Evolutionary conservation across 2,113 vertebrate genomes (phyloP), one percentile per base, ranked within the genome.

Genomic region (Hemichromis elongatus): DNA sequence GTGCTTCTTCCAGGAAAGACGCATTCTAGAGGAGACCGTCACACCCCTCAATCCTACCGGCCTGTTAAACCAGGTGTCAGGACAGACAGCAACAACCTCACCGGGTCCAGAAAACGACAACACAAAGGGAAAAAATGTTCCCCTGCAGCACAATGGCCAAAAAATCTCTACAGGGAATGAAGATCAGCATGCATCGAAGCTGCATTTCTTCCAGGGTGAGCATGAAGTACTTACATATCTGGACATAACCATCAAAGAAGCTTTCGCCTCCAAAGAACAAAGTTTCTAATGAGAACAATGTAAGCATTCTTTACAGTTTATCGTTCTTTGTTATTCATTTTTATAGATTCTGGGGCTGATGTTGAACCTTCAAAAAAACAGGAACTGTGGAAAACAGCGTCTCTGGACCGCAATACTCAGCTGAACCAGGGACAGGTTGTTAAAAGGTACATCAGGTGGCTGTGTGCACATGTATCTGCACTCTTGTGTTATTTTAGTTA

Each of bases 11-110:
- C 85, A 99, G 99, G 99, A 99, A 82, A 96, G 96, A 47, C 97
- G 96, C 82, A 99, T 99, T 89, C 96, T 99, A 61, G 98, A 99
- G 89, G 99, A 99, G 94, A 99, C 98, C 0, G 96, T 97, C 30
- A 93, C 97, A 45, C 97, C 97, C 1, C 96, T 99, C 87, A 96
- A 61, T 45, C 90, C 92, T 10, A 77, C 88, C 2, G 16, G 84
- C 6, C 50, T 93, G 59, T 55, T 96, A 61, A 88, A 86, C 33
- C 86, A 90, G 83, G 91, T 87, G 80, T 9, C 85, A 6, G 84
- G n/a, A 26, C 87, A 92, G 61, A 86, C 83, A 16, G 84, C 24
- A 37, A 55, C 13, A 1, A 45, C 45, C 30, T n/a, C 84, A 37
- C 40, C 90, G 28, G 40, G 84, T 78, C 81, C 86, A 53, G 88